These are phyloP conservation scores for Stomatorhinus ivindoensis DNA, from an alignment of 2,113 vertebrate species.

Conservation along the genomic window DNA sequence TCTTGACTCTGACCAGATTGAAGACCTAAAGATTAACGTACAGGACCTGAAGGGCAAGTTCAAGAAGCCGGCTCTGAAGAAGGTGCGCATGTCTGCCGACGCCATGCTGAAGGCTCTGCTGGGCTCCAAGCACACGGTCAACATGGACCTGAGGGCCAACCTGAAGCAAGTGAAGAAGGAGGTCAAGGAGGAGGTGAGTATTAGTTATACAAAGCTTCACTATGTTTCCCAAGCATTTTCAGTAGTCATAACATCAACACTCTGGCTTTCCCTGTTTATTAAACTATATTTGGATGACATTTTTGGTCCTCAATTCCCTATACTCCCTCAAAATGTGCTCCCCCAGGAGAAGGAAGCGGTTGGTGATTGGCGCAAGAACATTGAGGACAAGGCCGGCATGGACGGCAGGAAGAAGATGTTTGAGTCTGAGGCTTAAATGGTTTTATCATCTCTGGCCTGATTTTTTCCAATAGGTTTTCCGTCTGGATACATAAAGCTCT, in stretches of 20 bases:
- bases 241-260: neutral
- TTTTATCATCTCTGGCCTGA: neutral
- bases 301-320: neutral
- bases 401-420: constrained; percentile 99
- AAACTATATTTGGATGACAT: neutral
- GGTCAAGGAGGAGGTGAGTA: constrained; percentile 20
- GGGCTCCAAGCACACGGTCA: constrained; percentile 24
- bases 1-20: neutral
- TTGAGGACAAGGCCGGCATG: constrained; percentile 96
- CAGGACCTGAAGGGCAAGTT: constrained; percentile 20
- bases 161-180: constrained; percentile 25
- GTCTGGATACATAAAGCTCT: neutral
- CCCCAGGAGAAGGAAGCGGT: constrained; percentile 55
- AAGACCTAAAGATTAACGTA: constrained; percentile 15
- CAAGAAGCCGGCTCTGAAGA: constrained; percentile 15
- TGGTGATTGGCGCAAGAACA: constrained; percentile 97
- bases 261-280: neutral
- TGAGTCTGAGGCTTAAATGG: constrained; percentile 62
- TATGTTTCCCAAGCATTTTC: neutral
- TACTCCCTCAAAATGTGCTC: neutral
- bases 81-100: constrained; percentile 21
- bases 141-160: constrained; percentile 19
- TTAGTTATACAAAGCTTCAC: neutral
- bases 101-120: constrained; percentile 23
- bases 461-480: neutral